Evolutionary conservation across 2,113 vertebrate genomes (phyloP), one percentile per base, ranked within the genome.

Genomic region (Cebidichthys violaceus): DNA sequence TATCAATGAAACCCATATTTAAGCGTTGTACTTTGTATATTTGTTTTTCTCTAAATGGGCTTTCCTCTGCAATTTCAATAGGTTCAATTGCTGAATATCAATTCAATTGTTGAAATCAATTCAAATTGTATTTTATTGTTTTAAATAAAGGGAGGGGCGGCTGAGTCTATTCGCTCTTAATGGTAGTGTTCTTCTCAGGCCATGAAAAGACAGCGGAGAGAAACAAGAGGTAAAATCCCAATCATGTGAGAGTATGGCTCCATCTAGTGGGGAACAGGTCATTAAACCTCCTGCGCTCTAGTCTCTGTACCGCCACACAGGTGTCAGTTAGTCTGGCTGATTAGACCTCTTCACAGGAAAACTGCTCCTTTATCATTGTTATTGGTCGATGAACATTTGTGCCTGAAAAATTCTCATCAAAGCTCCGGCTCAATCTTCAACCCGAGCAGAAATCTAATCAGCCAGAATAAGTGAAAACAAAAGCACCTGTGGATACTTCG

Each of bases 221-320:
- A 37, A 20, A 0, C 4, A 5, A 15, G 39, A 41, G 18, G 22
- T 22, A 17, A 27, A 45, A 75, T 27, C n/a, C 41, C 27, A 37
- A 10, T 55, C 10, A 59, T 20, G 27, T 84, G 17, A 45, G 20
- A 78, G 31, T 74, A 2, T 83, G 77, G 69, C 81, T 8, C 91
- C 89, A 89, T 88, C 91, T 91, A 88, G 75, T 90, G 89, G 85
- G 29, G 6, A 0, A 22, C 1, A 77, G 9, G 22, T n/a, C 18
- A 70, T 20, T 47, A 57, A 45, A 35, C 43, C 43, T 45, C 20
- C 8, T 45, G 35, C 14, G 4, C 18, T 54, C 10, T 1, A 27
- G 31, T 50, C 52, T 54, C 43, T 15, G 43, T 2, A 11, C 13
- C 13, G 10, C 11, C 41, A 43, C 41, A 43, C 41, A 43, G 41